Evolutionary conservation across 1,140 invertebrate genomes (phyloP), one percentile per base, ranked within the genome.

Genomic region (Pseudobourletiella spinata): DNA sequence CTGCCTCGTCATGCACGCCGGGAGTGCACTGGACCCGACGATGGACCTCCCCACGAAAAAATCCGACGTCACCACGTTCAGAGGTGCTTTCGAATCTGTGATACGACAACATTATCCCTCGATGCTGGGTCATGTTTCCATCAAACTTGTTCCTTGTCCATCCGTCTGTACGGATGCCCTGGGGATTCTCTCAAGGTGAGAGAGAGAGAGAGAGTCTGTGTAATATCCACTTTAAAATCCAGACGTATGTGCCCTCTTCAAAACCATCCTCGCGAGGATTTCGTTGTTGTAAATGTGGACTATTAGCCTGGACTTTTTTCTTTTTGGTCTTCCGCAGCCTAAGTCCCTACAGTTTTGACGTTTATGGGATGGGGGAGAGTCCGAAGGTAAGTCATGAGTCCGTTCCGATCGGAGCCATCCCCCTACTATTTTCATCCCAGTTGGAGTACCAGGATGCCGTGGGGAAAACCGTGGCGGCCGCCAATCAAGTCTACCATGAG

Each of bases 61-160:
- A 72, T 95, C 91, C 26, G 96, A 99, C 79, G 85, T 97, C 2
- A 91, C 89, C 50, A 98, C 95, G 16, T 93, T 99, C 71, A 84
- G 87, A 69, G 87, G 89, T 54, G 92, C 93, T n/a, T 92, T 99
- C 73, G 94, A 98, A 75, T 86, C 85, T 44, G 90, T 99, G 2
- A 91, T 97, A 82, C 82, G 88, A 46, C 88, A 93, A 73, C 94
- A 98, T 78, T 99, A 99, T 80, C 88, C 92, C 8, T 86, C 85
- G 50, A 82, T 97, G 71, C 82, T 91, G 28, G 91, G 89, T 3
- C 91, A 91, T 73, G 84, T 99, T 61, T 84, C 86, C 56, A 86
- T 99, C 67, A 88, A 88, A 76, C 82, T 96, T 70, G 91, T 99
- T 20, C 83, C 91, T 25, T 98, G 95, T 78, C 93, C 94, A 63